Evolutionary conservation across 2,113 vertebrate genomes (phyloP), one percentile per base, ranked within the genome.

Genomic region (Misgurnus anguillicaudatus): DNA sequence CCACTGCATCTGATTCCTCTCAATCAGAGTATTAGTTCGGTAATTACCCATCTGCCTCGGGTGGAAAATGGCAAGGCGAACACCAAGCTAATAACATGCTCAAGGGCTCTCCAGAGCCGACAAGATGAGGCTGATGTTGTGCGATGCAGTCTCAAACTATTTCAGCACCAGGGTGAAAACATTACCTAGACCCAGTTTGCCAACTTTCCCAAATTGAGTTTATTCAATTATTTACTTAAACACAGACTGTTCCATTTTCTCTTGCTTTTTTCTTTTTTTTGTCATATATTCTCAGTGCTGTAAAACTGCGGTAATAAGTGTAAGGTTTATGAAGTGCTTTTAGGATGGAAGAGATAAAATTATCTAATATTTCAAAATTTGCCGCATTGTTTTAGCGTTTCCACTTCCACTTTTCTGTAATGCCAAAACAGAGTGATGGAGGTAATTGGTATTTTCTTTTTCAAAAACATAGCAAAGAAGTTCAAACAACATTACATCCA

Each of bases 21-120:
- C 96, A 97, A 99, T 99, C 96, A 98, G 95, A 98, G 96, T 98
- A 99, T 99, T 99, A 99, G 97, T 95, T 98, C 96, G 94, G 96
- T 98, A 99, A 99, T 99, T 98, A 99, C 97, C 96, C 97, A 98
- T 98, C 97, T 99, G 97, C 97, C 96, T 98, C 95, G 91, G 94
- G 93, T 94, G 94, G 94, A 95, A 95, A 95, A 93, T 94, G 93
- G 95, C 96, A 95, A 95, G 94, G 93, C 94, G 91, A 94, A 95
- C 94, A 95, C 95, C 94, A 97, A 98, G 96, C 96, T 98, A 98
- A 98, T 99, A 97, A 97, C 95, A 93, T 96, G 95, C 97, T 99
- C 97, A 97, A 99, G 97, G 96, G 97, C 97, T 95, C 97, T 98
- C 95, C 94, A 98, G 94, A 94, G 93, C 83, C 94, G 92, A 94